Base-by-base conservation (phyloP, 2,113 vertebrate genomes). In the Peromyscus maniculatus region DNA sequence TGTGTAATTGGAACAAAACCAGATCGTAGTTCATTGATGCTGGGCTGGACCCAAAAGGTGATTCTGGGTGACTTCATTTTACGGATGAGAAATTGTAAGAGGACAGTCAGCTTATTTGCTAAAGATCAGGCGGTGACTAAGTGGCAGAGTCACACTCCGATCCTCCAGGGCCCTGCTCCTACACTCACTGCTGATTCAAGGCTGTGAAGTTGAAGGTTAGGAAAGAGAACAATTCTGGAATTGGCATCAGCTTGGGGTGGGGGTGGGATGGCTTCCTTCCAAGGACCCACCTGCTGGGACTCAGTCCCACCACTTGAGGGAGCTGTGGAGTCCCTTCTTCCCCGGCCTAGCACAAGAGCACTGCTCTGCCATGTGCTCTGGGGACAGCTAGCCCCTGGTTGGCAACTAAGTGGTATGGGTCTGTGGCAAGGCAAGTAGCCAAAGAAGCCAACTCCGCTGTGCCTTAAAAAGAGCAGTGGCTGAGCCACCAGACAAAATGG, bases 401-500 rank as follows among this genome's bases (percentile, higher is more conserved):
- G 66, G 80, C 0, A 8, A 19, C 0, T 9, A 24, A 91, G 57
- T 31, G 72, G 78, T 79, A 46, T 28, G 22, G 4, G 75, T 21
- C 91, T 36, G 22, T 24, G 57, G 55, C 62, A 75, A 83, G 17
- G 79, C 46, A 87, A n/a, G 52, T 28, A 69, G 66, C 5, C n/a
- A 46, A 36, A 87, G 86, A 80, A 66, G 31, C 90, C 72, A 39
- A 9, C 31, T 74, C 59, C 3, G 0, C 71, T 96, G 96, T 88
- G 97, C 89, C 87, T 94, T 59, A 62, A 94, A 89, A 90, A 86
- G 95, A 94, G 59, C 13, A 3, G 36, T 84, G 75, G 86, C 86
- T 90, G 31, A 80, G 96, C 91, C 87, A 4, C 0, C 46, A 43
- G 91, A 93, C 24, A 31, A 93, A 96, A 39, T 33, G 89, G 96